Base-by-base conservation (phyloP, 2,888 invertebrate species). In the Cephus spinipes region DNA sequence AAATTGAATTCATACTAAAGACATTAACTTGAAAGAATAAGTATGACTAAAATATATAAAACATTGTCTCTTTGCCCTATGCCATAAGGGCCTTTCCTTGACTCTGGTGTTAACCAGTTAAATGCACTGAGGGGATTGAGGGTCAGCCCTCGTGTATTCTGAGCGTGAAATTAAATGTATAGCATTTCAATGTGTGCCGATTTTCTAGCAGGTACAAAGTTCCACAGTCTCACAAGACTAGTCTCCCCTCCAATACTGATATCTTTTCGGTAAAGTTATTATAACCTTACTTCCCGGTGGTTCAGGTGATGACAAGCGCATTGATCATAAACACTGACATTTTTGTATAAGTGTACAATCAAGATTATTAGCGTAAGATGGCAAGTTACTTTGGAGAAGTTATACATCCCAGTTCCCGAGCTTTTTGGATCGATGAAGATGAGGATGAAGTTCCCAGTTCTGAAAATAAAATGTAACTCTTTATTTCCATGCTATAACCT, bases 391-490 rank as follows among this genome's bases (percentile, higher is more conserved):
- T 91, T 77, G 90, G 90, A 71, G 90, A 89, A 85, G 87, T 90
- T 73, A 84, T 89, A 40, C 86, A 88, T 77, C 91, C 91, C 35
- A 84, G 84, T 68, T 91, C 91, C 3, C 85, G 91, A 78, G 91
- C 91, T 36, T 91, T 91, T 85, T 91, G 91, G 91, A 85, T 83
- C 31, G 89, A 88, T 12, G 89, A 90, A 31, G 90, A 91, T 11
- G 90, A 88, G 68, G 87, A 87, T 35, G 87, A 84, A 79, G 73
- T 74, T 15, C 35, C 69, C 30, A 79, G 40, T 77, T 74, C 33
- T 76, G 81, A 79, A 79, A 80, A 55, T 55, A 15, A 80, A 82
- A 11, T 76, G 87, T 87, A 81, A 86, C 82, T 81, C 83, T 81
- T 31, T 23, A 69, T 77, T 3, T 15, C 75, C 69, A 9, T 12